Conservation (phyloP, 2,888 invertebrate genomes). For the Arenicola marina region DNA sequence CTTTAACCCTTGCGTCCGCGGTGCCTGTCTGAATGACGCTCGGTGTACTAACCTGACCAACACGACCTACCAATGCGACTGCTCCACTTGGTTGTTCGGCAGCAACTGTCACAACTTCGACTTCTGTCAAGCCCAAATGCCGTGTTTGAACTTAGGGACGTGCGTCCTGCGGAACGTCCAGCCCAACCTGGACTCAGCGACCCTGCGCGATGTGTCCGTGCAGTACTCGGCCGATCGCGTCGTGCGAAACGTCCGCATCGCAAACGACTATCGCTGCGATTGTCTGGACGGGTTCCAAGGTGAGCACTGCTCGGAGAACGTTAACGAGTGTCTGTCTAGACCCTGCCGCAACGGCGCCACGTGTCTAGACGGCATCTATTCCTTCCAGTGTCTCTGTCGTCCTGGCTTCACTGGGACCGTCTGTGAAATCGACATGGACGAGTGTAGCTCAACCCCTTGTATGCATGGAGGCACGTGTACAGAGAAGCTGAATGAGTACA, state of each 20-base stretch:
- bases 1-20: constrained; percentile 29
- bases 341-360: constrained; percentile 20
- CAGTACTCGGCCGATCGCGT: background rate
- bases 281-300: constrained; percentile 23
- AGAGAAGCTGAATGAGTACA: constrained; percentile 34
- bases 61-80: constrained; percentile 34
- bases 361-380: constrained; percentile 15
- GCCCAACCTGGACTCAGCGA: constrained; percentile 7
- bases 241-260: constrained; percentile 12
- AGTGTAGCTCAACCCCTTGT: constrained; percentile 26
- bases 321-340: constrained; percentile 22
- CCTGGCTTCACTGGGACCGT: constrained; percentile 12
- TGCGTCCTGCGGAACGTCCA: constrained; percentile 33
- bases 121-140: constrained; percentile 42
- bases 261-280: constrained; percentile 25
- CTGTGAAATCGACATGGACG: constrained; percentile 24
- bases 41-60: constrained; percentile 30
- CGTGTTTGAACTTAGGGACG: constrained; percentile 41
- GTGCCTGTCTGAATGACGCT: constrained; percentile 34
- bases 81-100: constrained; percentile 28
- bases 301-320: constrained; percentile 17
- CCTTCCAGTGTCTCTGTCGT: constrained; percentile 9
- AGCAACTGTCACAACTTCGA: constrained; percentile 41
- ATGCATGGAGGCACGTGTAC: constrained; percentile 20
- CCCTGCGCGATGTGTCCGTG: constrained; percentile 1